Evolutionary conservation across 2,888 invertebrate species (phyloP).

Genomic region (Erannis defoliaria): DNA sequence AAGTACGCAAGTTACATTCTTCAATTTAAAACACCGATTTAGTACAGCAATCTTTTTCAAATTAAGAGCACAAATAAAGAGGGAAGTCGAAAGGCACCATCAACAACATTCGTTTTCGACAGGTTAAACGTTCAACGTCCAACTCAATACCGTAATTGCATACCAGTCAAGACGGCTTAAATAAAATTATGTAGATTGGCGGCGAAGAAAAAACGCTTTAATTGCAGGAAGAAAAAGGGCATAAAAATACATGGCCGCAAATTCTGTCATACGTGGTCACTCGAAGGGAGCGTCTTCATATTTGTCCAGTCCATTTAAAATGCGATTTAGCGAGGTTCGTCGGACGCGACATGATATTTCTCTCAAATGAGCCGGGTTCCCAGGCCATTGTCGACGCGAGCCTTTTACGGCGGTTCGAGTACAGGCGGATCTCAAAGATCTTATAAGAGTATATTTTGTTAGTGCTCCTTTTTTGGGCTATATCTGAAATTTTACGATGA

Average conservation of each 20-base stretch:
- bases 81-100: conserved; percentile 15
- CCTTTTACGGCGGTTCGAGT: conserved; percentile 76
- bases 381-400: conserved; percentile 81
- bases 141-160: conserved; percentile 28
- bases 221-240: conserved; percentile 40
- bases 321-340: conserved; percentile 73
- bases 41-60: conserved; percentile 19
- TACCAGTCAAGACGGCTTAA: conserved; percentile 11
- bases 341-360: conserved; percentile 78
- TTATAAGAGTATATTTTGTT: conserved; percentile 11
- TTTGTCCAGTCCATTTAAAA: conserved; percentile 73
- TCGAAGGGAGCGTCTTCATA: conserved; percentile 49
- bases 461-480: conserved; percentile 9
- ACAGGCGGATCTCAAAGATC: conserved; percentile 75
- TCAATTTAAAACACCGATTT: conserved; percentile 2
- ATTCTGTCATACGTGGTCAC: conserved; percentile 36
- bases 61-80: conserved; percentile 21
- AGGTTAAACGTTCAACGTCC: conserved; percentile 22
- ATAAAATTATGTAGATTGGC: conserved; percentile 39
- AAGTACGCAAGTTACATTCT: not conserved
- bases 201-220: conserved; percentile 37
- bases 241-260: conserved; percentile 38
- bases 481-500: not conserved
- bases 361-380: conserved; percentile 85
- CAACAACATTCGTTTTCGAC: conserved; percentile 30